phyloP scores from a whole-genome alignment of 2,113 vertebrate species.

The Helogale parvula region DNA sequence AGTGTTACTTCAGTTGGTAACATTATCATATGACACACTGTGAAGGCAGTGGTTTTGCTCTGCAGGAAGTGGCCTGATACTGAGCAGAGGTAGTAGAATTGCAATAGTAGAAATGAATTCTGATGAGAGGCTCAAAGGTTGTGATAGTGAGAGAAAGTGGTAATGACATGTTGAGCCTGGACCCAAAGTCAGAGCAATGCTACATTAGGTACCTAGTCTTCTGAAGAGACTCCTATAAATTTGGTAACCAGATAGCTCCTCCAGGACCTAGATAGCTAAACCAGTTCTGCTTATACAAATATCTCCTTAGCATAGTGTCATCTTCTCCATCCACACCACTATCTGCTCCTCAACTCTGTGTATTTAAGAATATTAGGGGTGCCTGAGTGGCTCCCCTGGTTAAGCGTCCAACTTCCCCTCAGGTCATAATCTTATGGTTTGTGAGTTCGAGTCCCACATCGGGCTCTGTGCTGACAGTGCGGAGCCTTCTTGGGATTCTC shows the following conservation, averaged over 20 bases:
- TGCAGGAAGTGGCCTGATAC: background rate
- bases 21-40: background rate
- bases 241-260: background rate
- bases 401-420: too few relatives aligned
- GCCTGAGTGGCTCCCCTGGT: too few relatives aligned
- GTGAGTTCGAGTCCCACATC: too few relatives aligned
- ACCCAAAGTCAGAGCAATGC: background rate
- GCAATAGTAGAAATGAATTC: background rate
- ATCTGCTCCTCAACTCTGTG: background rate
- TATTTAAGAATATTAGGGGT: background rate
- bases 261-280: background rate
- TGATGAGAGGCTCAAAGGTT: background rate
- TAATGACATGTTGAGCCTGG: background rate
- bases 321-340: background rate
- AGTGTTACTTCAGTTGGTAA: background rate
- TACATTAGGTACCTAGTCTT: too few relatives aligned
- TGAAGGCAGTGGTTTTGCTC: background rate
- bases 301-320: too few relatives aligned
- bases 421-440: too few relatives aligned
- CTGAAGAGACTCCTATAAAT: background rate
- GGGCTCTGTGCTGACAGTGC: too few relatives aligned
- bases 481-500: too few relatives aligned
- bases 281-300: background rate
- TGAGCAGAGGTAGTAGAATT: background rate
- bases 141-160: background rate